Conservation (phyloP, 2,113 vertebrate genomes). For the Caracal caracal region DNA sequence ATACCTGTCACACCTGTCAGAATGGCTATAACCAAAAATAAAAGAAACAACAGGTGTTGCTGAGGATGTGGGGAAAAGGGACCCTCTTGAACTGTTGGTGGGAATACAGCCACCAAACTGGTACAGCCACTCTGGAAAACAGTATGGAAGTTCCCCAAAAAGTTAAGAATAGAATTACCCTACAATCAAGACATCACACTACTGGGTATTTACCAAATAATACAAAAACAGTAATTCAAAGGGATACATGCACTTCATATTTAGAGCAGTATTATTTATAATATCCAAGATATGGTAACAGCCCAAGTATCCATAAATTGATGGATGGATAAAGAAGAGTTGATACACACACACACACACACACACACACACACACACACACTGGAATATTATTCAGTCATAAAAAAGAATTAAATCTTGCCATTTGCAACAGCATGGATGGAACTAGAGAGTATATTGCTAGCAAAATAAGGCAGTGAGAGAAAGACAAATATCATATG, state of each 20-base stretch:
- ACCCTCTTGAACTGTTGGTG: neutral
- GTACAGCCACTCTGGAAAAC: neutral
- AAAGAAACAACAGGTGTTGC: neutral
- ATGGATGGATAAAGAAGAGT: neutral
- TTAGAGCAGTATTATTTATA: neutral
- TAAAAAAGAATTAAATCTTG: neutral
- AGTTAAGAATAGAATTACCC: neutral
- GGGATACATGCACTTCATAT: neutral
- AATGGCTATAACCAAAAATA: neutral
- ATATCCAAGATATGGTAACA: neutral
- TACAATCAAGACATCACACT: neutral
- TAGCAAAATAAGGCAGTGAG: too few species aligned
- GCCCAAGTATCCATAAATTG: neutral
- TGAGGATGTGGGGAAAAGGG: neutral
- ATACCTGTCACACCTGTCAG: neutral
- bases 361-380: too few species aligned
- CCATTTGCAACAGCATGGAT: too few species aligned
- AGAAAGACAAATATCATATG: too few species aligned
- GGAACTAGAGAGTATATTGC: too few species aligned
- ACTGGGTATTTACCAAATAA: neutral
- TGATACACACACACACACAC: neutral
- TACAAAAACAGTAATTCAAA: neutral
- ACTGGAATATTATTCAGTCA: neutral
- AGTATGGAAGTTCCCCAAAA: neutral
- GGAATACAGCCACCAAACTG: neutral